These are phyloP conservation scores for Volucella inanis DNA, from an alignment of 2,888 invertebrate species.

Conservation along the genomic window DNA sequence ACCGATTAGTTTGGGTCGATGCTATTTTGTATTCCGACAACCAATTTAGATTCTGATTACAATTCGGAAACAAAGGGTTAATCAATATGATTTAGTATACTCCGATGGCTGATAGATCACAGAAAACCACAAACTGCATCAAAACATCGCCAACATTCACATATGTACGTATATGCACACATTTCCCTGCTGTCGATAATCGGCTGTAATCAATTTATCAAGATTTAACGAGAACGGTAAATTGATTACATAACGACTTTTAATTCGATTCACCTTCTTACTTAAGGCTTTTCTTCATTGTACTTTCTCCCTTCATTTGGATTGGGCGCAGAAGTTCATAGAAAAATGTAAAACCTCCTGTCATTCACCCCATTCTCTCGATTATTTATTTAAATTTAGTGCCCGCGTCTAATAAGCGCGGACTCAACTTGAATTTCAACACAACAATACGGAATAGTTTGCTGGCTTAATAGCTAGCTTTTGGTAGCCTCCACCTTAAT, in stretches of 20 bases:
- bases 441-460: conserved; percentile 24
- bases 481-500: conserved; percentile 65
- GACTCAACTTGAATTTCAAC: conserved; percentile 65
- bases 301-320: conserved; percentile 48
- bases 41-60: too few relatives aligned
- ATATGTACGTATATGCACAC: too few relatives aligned
- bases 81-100: too few relatives aligned
- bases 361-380: conserved; percentile 21
- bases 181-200: too few relatives aligned
- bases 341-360: conserved; percentile 18
- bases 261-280: background rate
- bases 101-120: too few relatives aligned
- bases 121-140: too few relatives aligned
- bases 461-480: conserved; percentile 4
- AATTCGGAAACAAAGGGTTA: too few relatives aligned
- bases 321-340: conserved; percentile 30
- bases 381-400: conserved; percentile 62
- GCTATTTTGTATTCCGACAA: too few relatives aligned
- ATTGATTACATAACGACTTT: background rate
- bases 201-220: too few relatives aligned
- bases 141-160: too few relatives aligned
- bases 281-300: background rate
- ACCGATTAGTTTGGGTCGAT: too few relatives aligned
- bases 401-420: conserved; percentile 52
- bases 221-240: background rate